Evolutionary conservation across 2,888 invertebrate genomes (phyloP).

Genomic region (Pterobdella sp.): DNA sequence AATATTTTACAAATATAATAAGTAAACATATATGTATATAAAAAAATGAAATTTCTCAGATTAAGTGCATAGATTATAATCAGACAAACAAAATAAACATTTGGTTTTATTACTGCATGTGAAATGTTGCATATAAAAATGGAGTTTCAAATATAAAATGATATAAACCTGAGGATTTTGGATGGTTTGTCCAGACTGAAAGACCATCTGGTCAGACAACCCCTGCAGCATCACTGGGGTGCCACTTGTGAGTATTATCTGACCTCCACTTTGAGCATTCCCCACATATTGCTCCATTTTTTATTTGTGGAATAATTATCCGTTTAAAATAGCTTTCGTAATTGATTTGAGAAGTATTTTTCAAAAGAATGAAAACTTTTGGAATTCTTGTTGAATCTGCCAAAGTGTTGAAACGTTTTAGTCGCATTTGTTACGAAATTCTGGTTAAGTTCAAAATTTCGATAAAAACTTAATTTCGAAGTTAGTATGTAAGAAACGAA

Average conservation of each 20-base stretch:
- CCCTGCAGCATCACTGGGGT: conserved; percentile 22
- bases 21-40: too few species aligned
- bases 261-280: conserved; percentile 17
- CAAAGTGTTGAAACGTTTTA: neutral
- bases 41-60: too few species aligned
- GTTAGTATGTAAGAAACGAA: conserved; percentile 6
- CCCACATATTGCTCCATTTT: conserved; percentile 31
- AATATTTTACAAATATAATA: too few species aligned
- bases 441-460: neutral
- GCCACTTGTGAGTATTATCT: conserved; percentile 24
- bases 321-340: too few species aligned
- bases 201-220: conserved; percentile 20
- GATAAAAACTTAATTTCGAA: neutral
- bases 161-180: conserved; percentile 29
- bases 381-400: too few species aligned
- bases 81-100: too few species aligned
- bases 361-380: too few species aligned
- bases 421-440: neutral
- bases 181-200: conserved; percentile 29
- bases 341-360: too few species aligned
- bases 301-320: neutral
- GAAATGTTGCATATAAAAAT: too few species aligned
- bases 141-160: too few species aligned
- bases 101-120: too few species aligned
- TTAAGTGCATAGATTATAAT: too few species aligned